Conservation (phyloP, 2,888 invertebrate species). For the Netelia fuscicornis region DNA sequence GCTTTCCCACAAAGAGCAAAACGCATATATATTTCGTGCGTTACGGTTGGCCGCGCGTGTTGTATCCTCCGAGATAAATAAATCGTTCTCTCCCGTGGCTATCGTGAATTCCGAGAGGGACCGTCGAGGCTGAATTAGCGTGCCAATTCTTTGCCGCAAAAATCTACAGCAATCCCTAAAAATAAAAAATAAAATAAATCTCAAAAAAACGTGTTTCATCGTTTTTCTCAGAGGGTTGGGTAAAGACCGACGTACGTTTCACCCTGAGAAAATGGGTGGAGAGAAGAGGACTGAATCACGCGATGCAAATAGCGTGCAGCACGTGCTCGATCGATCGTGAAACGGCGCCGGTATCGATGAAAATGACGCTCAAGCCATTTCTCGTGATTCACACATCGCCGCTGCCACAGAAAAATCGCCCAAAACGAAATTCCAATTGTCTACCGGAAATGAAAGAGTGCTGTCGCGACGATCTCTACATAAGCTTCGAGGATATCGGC, state of each 20-base stretch:
- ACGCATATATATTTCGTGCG: background rate
- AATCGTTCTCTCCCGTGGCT: background rate
- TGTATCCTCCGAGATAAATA: conserved; percentile 11
- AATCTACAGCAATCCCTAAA: too few relatives aligned
- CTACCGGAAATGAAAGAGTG: conserved; percentile 90
- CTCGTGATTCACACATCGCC: conserved; percentile 92
- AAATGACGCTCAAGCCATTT: conserved; percentile 90
- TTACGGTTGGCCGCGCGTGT: background rate
- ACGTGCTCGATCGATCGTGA: conserved; percentile 89
- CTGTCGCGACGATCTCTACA: conserved; percentile 93
- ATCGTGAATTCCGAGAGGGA: background rate
- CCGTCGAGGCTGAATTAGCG: background rate
- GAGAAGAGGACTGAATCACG: conserved; percentile 89
- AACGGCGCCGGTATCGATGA: conserved; percentile 89
- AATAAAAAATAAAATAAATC: background rate
- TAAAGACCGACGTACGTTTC: conserved; percentile 92
- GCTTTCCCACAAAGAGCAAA: background rate
- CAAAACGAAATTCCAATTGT: conserved; percentile 89
- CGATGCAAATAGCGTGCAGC: conserved; percentile 91
- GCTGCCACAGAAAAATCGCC: conserved; percentile 88
- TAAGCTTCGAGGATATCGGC: conserved; percentile 93
- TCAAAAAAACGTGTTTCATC: background rate
- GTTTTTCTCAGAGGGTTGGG: conserved; percentile 89
- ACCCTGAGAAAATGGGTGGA: conserved; percentile 92
- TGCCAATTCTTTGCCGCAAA: too few relatives aligned